Evolutionary conservation across 2,797 vertebrate species (phyloP).

Genomic region (Malacoraja senta): DNA sequence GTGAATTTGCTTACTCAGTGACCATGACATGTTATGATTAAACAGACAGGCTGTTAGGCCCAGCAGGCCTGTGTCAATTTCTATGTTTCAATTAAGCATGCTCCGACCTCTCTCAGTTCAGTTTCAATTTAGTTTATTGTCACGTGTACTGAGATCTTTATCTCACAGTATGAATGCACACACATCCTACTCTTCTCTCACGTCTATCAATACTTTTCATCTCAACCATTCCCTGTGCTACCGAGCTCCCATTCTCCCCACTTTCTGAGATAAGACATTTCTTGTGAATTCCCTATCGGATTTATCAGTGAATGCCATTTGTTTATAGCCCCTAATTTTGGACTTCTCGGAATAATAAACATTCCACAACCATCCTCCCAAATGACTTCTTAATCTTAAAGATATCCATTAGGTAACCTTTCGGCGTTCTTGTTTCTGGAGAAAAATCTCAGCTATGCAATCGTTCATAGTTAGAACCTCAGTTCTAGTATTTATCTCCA

Average conservation of each 20-base stretch:
- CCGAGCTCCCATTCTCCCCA: neutral
- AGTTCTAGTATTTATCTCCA: neutral
- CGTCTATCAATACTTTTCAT: neutral
- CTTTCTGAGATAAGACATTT: neutral
- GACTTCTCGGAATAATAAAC: no score
- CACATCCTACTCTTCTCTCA: neutral
- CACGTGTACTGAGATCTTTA: no score
- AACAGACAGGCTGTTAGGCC: no score
- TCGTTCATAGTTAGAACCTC: neutral
- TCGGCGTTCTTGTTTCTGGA: neutral
- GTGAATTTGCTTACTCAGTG: no score
- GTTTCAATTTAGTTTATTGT: no score
- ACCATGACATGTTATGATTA: no score
- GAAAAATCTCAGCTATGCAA: neutral
- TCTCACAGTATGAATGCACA: no score
- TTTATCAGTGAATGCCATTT: neutral
- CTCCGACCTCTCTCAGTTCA: neutral
- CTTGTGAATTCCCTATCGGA: neutral
- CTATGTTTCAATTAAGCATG: no score
- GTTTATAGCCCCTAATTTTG: no score
- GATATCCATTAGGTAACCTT: neutral
- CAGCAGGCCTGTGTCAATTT: no score
- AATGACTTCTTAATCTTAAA: neutral
- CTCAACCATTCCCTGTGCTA: neutral
- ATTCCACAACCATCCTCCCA: neutral